A percentile compares a stretch with the other conserved stretches of the same genome.
Conservation (phyloP, 2,888 invertebrate genomes). For the Girardia tigrina region DNA sequence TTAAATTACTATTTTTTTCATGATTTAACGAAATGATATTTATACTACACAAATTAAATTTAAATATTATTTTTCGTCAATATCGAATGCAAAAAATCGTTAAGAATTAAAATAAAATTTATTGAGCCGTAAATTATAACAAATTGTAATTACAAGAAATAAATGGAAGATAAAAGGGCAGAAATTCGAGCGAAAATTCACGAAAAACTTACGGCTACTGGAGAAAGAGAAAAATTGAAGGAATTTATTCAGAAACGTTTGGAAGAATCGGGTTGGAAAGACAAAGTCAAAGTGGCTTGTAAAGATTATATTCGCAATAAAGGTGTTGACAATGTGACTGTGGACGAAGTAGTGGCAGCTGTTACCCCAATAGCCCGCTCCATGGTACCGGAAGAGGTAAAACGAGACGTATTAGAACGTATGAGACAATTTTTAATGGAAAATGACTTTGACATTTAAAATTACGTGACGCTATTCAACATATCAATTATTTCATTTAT, state of each 20-base stretch:
- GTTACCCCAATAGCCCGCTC: conserved; percentile 21
- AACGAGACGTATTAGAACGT: conserved; percentile 26
- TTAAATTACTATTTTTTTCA: no score
- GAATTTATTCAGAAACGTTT: conserved; percentile 27
- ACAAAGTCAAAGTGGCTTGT: conserved; percentile 29
- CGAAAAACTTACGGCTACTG: conserved; percentile 29
- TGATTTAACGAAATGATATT: no score
- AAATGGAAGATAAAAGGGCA: conserved; percentile 32
- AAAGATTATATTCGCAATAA: conserved; percentile 31
- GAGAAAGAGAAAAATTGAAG: conserved; percentile 30
- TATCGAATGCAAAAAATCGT: no score
- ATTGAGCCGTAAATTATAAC: not conserved
- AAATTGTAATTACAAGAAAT: not conserved
- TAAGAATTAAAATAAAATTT: not conserved
- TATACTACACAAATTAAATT: no score
- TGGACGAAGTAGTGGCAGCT: conserved; percentile 28
- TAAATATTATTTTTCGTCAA: no score
- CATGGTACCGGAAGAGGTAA: conserved; percentile 29
- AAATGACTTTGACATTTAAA: conserved; percentile 28
- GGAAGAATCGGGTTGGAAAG: conserved; percentile 30
- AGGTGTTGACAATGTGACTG: conserved; percentile 29
- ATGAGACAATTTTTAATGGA: conserved; percentile 29
- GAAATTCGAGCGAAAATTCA: conserved; percentile 28
- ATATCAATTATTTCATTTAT: not conserved
- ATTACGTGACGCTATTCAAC: not conserved